Base-by-base conservation (phyloP, 1,140 invertebrate species). In the Papilio glaucus region DNA sequence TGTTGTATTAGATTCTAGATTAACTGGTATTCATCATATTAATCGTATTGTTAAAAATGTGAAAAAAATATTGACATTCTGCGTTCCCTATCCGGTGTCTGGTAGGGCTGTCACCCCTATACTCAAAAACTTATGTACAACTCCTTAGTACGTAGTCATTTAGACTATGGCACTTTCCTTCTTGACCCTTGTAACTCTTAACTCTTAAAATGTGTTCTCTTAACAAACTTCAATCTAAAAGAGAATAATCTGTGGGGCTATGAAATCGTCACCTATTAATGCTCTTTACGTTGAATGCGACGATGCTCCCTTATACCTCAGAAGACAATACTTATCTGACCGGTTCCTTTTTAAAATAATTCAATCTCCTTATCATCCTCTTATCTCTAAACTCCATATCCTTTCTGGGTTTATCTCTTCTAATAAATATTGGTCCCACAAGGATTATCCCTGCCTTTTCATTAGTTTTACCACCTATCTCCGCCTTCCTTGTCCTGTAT, bases 111-210 rank as follows among this genome's bases (percentile, higher is more conserved):
- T 8, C 80, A 80, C 62, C 78, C 78, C 4, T 74, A 45, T 42
- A 42, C 39, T 10, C 73, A 77, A 53, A 82, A 78, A 71, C 45
- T 80, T 8, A 4, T 84, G 0, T 84, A 82, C 39, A 80, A 80
- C 42, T 78, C 78, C 0, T n/a, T 84, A 24, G 29, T 84, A 6
- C 72, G 74, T n/a, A 80, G 78, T 33, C 39, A 74, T n/a, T 39
- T 83, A 1, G 79, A 83, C 39, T 83, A 79, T 68, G 79, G 72
- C 1, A 37, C 69, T 0, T 78, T 77, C 61, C 26, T 76, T 8
- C 53, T 74, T 1, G 61, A 45, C 4, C 68, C 62, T 5, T 72
- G 71, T 53, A 60, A 74, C 12, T n/a, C n/a, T n/a, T n/a, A 75
- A 73, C 67, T 26, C 73, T n/a, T 10, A 73, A 65, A n/a, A 12